These are phyloP conservation scores for Lepidochitona cinerea DNA, from an alignment of 2,888 invertebrate genomes.

Conservation along the genomic window DNA sequence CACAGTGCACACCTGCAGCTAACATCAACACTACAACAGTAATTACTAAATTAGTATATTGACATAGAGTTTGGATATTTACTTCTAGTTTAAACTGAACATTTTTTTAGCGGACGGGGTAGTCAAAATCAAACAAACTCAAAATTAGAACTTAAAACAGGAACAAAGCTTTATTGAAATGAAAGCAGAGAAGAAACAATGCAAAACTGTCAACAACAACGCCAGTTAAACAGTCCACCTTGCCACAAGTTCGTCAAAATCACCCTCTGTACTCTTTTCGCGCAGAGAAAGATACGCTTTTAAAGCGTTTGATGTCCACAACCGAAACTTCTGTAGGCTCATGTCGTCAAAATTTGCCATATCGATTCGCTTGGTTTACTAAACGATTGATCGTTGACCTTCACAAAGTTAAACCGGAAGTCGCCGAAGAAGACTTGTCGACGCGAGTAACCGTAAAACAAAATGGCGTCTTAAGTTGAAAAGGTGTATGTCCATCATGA, in stretches of 20 bases:
- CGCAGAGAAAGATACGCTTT: not conserved
- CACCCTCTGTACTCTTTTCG: not conserved
- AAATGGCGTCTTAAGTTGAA: not conserved
- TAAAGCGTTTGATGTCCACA: not conserved
- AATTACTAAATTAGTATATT: no score
- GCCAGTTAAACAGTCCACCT: not conserved
- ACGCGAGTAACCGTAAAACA: not conserved
- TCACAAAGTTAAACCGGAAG: not conserved
- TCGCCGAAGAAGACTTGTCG: not conserved
- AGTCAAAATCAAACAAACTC: not conserved
- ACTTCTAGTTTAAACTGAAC: no score
- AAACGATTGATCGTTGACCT: not conserved
- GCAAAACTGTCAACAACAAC: not conserved
- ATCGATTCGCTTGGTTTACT: not conserved
- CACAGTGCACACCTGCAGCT: no score
- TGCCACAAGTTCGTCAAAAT: not conserved
- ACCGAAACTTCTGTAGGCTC: not conserved
- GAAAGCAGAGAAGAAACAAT: not conserved
- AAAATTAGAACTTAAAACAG: no score
- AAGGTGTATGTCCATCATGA: not conserved
- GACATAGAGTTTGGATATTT: no score
- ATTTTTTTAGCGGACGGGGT: no score
- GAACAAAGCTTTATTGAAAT: not conserved
- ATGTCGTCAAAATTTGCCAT: slow-evolving; percentile 1
- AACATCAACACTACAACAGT: no score